These are phyloP conservation scores for Euschistus heros DNA, from an alignment of 1,140 invertebrate genomes.

Conservation along the genomic window DNA sequence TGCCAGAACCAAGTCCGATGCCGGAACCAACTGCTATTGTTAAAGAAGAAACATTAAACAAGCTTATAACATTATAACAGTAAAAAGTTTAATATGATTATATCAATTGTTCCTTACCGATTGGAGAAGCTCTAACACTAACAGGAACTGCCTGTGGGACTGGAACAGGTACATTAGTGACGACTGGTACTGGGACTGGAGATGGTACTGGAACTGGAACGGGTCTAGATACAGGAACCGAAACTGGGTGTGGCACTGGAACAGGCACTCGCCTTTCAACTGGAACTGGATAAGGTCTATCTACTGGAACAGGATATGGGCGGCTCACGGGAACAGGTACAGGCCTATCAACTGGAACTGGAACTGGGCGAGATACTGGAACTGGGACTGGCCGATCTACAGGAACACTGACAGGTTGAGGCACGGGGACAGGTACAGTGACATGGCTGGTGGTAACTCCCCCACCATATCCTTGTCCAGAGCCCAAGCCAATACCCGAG, in stretches of 20 bases:
- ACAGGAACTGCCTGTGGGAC: slow-evolving; percentile 11
- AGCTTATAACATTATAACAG: neutral
- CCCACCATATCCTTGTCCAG: slow-evolving; percentile 16
- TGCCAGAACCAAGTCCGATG: neutral
- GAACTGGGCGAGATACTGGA: too few species aligned
- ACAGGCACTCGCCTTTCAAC: slow-evolving; percentile 29
- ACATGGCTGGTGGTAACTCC: too few species aligned
- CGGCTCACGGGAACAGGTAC: too few species aligned
- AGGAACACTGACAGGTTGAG: too few species aligned
- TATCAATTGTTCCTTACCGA: neutral
- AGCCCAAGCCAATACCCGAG: neutral
- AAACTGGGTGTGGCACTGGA: slow-evolving; percentile 27
- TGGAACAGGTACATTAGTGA: slow-evolving; percentile 21
- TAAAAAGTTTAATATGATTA: neutral
- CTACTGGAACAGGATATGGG: too few species aligned
- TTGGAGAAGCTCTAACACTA: neutral
- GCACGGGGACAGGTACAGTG: too few species aligned
- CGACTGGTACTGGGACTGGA: slow-evolving; percentile 26
- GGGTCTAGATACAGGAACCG: slow-evolving; percentile 21
- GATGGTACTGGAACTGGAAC: slow-evolving; percentile 21
- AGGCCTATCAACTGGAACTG: too few species aligned
- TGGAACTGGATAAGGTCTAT: slow-evolving; percentile 13
- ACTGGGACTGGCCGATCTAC: too few species aligned
- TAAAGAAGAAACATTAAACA: too few species aligned
- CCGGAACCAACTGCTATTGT: neutral